phyloP scores from a whole-genome alignment of 2,888 invertebrate species.

The Pterobdella sp. region DNA sequence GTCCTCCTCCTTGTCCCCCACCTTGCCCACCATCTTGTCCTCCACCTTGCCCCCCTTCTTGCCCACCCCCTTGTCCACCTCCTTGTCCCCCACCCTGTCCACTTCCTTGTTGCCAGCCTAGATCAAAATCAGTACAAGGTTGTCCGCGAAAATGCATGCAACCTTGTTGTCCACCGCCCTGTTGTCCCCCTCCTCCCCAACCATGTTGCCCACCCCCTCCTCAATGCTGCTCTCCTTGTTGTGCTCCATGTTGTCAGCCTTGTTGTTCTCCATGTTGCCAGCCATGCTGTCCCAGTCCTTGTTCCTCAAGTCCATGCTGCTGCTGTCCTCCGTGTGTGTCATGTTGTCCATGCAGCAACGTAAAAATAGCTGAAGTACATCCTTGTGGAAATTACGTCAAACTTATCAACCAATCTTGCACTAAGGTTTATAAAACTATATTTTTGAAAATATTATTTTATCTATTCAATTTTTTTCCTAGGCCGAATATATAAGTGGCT shows the following conservation, averaged over 20 bases:
- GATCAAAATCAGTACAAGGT: not conserved
- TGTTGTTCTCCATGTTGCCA: conserved; percentile 15
- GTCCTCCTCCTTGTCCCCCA: conserved; percentile 11
- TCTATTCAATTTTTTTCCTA: not conserved
- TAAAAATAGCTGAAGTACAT: conserved; percentile 28
- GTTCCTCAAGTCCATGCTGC: not conserved
- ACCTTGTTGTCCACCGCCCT: conserved; percentile 12
- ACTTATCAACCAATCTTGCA: conserved; percentile 22
- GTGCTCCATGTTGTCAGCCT: conserved; percentile 19
- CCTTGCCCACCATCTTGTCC: conserved; percentile 16
- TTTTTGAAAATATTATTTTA: not conserved
- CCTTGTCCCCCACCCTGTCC: conserved; percentile 1
- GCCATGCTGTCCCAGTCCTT: conserved; percentile 15
- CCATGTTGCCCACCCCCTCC: conserved; percentile 23
- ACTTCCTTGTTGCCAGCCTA: not conserved
- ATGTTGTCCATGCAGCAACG: conserved; percentile 25
- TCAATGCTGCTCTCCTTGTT: conserved; percentile 12
- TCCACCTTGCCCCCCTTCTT: conserved; percentile 1
- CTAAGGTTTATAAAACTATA: conserved; percentile 20
- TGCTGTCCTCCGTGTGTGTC: conserved; percentile 15
- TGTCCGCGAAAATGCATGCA: conserved; percentile 1
- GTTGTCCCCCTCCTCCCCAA: conserved; percentile 23
- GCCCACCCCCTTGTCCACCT: not conserved
- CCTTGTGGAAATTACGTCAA: conserved; percentile 28
- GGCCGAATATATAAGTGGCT: conserved; percentile 28